These are phyloP conservation scores for Malurus elegans DNA, from an alignment of 2,113 vertebrate species.

Conservation along the genomic window DNA sequence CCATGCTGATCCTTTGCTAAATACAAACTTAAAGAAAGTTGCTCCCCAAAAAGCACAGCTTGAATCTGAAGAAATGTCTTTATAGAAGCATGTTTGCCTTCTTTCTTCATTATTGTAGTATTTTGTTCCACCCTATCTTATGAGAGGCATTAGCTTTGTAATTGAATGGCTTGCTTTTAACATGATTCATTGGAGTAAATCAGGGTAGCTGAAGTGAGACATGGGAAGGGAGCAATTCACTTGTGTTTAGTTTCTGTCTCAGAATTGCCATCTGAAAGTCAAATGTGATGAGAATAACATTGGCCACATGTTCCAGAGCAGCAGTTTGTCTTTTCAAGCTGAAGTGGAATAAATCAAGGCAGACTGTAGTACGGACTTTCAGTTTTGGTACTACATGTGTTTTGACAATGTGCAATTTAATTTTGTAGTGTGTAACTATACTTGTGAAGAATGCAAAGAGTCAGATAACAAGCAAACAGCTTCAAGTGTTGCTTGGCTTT, in stretches of 20 bases:
- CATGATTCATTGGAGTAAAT: background rate
- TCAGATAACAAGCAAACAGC: constrained; percentile 86
- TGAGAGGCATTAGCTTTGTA: background rate
- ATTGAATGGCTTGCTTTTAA: background rate
- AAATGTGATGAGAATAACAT: background rate
- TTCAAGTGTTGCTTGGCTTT: constrained; percentile 93
- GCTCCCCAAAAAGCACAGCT: background rate
- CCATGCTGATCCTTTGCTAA: background rate
- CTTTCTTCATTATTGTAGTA: background rate
- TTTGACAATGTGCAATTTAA: background rate
- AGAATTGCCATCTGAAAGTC: background rate
- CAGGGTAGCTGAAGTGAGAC: background rate
- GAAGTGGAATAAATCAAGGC: background rate
- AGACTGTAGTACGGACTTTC: background rate
- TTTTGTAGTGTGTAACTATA: constrained; percentile 84
- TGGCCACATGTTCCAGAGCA: background rate
- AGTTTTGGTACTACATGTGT: background rate
- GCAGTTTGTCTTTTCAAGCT: background rate
- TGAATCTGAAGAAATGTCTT: background rate
- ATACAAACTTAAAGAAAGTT: background rate
- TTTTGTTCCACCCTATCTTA: background rate
- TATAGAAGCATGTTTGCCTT: background rate
- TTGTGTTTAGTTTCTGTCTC: background rate
- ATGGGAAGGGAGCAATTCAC: background rate
- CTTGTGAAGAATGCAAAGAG: constrained; percentile 85